Conservation (phyloP, 2,113 vertebrate genomes). For the Colinus virginianus region DNA sequence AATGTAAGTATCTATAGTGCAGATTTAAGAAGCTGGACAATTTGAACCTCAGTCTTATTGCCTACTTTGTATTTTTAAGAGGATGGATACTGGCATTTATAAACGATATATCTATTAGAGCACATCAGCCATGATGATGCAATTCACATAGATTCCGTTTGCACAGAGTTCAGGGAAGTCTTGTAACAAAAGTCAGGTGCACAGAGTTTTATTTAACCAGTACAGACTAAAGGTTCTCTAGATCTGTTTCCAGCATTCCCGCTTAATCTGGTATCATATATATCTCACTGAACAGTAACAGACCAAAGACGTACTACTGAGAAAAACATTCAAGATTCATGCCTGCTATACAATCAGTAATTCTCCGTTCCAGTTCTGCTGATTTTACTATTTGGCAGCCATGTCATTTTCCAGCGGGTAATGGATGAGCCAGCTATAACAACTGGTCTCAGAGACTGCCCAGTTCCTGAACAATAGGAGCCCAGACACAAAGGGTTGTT, state of each 20-base stretch:
- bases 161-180: neutral
- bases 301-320: neutral
- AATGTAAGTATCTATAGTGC: neutral
- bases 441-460: neutral
- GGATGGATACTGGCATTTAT: neutral
- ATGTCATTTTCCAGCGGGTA: neutral
- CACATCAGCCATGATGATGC: neutral
- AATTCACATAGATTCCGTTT: neutral
- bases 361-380: neutral
- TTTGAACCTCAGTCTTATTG: neutral
- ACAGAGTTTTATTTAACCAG: neutral
- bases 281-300: neutral
- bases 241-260: neutral
- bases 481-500: neutral
- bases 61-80: neutral
- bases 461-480: neutral
- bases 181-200: neutral
- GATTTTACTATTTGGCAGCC: neutral
- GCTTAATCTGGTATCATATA: neutral
- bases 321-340: neutral
- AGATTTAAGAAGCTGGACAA: neutral
- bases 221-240: neutral
- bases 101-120: neutral
- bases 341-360: neutral
- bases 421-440: neutral